Base-by-base conservation (phyloP, 64 coral and sea anemone species). In the Dendrophyllia cribrosa region DNA sequence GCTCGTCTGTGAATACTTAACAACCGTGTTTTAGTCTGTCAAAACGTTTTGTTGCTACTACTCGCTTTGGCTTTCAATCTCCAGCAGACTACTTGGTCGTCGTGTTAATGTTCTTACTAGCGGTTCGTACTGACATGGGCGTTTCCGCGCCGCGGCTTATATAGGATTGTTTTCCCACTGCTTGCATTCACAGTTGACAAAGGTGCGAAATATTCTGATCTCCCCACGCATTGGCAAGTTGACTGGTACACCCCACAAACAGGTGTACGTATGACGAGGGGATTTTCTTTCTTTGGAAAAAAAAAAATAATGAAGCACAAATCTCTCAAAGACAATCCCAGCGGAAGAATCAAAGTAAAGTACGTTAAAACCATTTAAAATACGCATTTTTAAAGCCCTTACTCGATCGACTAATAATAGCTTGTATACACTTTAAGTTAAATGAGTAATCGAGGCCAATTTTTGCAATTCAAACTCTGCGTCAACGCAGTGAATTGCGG, bases 221-320 rank as follows among this genome's bases (percentile, higher is more conserved):
- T 43, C 80, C 76, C 80, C 80, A 84, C 80, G 80, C 80, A 67
- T 23, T 22, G 43, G 17, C 13, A 9, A 84, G 44, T 84, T 68
- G 44, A 68, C 43, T 15, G 14, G 15, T 50, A 75, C 6, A 19
- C 34, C 51, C 58, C 8, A 47, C 20, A 84, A 68, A 84, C 80
- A 84, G 80, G 80, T 84, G 80, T 67, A n/a, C 9, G 7, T 6
- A 19, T 50, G 13, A 5, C 3, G 46, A 45, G 67, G 58, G 20
- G 19, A 84, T 84, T 22, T 77, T 45, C 51, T 51, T 75, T 75
- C 72, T 50, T 75, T 34, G 34, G 2, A 34, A 20, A 44, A 4
- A 50, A 20, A 66, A 66, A 68, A 66, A 46, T 5, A 67, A 51
- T 22, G 2, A 48, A 68, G 64, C 7, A 12, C 15, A 51, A 64